Percentiles rank a stretch among this genome's conserved stretches.
phyloP scores from a whole-genome alignment of 2,797 vertebrate genomes.

The Enteromius argenteus region DNA sequence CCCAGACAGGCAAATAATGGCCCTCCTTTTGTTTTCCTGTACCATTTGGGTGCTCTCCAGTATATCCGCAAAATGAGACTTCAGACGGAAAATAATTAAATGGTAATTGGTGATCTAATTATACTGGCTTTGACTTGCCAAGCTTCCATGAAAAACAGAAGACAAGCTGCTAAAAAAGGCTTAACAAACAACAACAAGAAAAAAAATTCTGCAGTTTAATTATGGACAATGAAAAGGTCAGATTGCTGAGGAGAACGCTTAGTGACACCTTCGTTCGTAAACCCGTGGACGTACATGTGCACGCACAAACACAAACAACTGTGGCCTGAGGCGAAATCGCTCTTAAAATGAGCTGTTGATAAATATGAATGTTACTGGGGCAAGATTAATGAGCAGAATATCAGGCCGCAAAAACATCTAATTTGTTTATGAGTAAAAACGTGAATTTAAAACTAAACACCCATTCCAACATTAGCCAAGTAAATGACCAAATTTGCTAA shows the following conservation, averaged over 20 bases:
- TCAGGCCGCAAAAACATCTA: background rate
- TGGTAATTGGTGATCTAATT: conserved; percentile 88
- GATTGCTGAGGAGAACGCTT: conserved; percentile 83
- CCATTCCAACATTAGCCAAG: conserved; percentile 1
- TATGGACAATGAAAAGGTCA: conserved; percentile 83
- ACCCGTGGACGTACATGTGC: conserved; percentile 26
- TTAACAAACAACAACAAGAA: conserved; percentile 65
- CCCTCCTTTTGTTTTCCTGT: conserved; percentile 78
- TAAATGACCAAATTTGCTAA: background rate
- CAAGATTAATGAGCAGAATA: conserved; percentile 24
- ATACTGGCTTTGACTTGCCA: conserved; percentile 82
- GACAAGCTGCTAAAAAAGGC: conserved; percentile 71
- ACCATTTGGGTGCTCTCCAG: conserved; percentile 80
- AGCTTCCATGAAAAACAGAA: conserved; percentile 76
- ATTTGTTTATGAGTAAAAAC: conserved; percentile 25
- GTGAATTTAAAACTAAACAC: conserved; percentile 17
- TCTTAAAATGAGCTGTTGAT: conserved; percentile 31
- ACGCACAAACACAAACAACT: conserved; percentile 33
- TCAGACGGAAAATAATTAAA: conserved; percentile 87
- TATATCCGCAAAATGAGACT: conserved; percentile 80
- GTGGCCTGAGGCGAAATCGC: conserved; percentile 18
- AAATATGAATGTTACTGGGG: conserved; percentile 34
- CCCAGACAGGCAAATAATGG: conserved; percentile 79
- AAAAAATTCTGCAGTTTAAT: conserved; percentile 82
- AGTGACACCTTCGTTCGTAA: conserved; percentile 71